These are phyloP conservation scores for Myocastor coypus DNA, from an alignment of 2,113 vertebrate species.

Conservation along the genomic window DNA sequence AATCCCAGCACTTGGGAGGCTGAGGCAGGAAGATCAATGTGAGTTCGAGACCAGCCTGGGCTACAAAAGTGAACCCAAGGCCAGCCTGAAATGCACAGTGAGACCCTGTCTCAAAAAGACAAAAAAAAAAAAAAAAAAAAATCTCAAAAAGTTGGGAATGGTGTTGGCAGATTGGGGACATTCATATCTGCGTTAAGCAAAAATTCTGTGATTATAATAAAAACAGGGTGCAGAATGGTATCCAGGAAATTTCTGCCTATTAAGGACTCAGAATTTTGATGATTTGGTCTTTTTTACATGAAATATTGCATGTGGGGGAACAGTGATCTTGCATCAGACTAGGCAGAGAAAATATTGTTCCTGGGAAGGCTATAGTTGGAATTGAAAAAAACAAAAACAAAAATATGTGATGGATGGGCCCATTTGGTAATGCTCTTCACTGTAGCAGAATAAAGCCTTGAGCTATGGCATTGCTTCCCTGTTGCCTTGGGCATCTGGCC, in stretches of 20 bases:
- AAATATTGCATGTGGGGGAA: background rate
- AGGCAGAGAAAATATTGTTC: background rate
- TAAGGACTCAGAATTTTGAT: slow-evolving; percentile 42
- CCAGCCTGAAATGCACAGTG: background rate
- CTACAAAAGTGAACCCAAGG: background rate
- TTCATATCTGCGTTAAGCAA: background rate
- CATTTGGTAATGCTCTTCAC: background rate
- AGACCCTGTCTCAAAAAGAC: background rate
- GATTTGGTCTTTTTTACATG: slow-evolving; percentile 31
- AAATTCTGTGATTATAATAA: slow-evolving; percentile 36
- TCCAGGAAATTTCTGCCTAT: slow-evolving; percentile 62
- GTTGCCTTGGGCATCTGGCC: background rate
- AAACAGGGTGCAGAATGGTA: slow-evolving; percentile 41
- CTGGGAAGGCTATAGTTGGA: background rate
- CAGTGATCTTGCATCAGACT: background rate
- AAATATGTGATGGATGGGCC: background rate
- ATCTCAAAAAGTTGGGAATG: background rate
- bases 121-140: background rate
- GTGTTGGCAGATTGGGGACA: background rate
- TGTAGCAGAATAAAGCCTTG: background rate
- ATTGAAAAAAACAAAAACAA: slow-evolving; percentile 1
- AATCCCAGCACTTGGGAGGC: background rate
- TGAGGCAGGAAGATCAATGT: background rate
- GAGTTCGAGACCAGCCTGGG: background rate
- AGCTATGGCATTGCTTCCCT: background rate